A percentile compares a stretch with the other conserved stretches of the same genome.
Conservation (phyloP, 2,113 vertebrate genomes). For the Alexandromys fortis region DNA sequence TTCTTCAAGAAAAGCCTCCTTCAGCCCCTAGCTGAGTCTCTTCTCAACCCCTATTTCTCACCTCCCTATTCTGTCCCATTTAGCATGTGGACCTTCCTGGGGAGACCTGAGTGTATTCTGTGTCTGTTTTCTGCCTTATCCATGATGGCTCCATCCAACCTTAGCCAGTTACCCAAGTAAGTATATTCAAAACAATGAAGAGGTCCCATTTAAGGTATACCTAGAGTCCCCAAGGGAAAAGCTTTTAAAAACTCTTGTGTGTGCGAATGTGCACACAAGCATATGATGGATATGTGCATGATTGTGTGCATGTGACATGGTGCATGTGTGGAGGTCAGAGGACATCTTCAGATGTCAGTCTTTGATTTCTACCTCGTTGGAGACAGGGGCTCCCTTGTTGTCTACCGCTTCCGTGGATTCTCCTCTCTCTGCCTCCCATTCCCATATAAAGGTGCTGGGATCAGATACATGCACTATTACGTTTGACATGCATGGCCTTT, state of each 20-base stretch:
- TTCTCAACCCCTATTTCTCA: no score
- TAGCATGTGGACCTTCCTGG: slow-evolving; percentile 56
- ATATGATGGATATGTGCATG: no score
- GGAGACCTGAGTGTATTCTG: slow-evolving; percentile 45
- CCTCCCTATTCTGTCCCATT: neutral
- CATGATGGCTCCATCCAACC: neutral
- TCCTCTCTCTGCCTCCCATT: neutral
- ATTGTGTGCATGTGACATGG: neutral
- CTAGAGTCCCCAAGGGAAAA: neutral
- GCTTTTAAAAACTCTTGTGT: neutral
- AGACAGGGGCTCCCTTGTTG: neutral
- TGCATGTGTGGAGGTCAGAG: neutral
- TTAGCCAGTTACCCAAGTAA: neutral
- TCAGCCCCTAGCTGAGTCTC: neutral
- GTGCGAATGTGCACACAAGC: neutral
- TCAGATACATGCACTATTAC: neutral
- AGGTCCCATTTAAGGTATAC: neutral
- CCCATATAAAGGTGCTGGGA: neutral
- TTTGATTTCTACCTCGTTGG: neutral
- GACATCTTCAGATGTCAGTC: neutral
- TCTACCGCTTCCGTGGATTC: neutral
- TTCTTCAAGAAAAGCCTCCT: neutral
- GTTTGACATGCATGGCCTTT: neutral
- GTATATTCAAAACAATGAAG: neutral
- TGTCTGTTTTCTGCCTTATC: slow-evolving; percentile 44